Evolutionary conservation across 2,797 vertebrate genomes (phyloP).

Genomic region (Gallinago stenura): DNA sequence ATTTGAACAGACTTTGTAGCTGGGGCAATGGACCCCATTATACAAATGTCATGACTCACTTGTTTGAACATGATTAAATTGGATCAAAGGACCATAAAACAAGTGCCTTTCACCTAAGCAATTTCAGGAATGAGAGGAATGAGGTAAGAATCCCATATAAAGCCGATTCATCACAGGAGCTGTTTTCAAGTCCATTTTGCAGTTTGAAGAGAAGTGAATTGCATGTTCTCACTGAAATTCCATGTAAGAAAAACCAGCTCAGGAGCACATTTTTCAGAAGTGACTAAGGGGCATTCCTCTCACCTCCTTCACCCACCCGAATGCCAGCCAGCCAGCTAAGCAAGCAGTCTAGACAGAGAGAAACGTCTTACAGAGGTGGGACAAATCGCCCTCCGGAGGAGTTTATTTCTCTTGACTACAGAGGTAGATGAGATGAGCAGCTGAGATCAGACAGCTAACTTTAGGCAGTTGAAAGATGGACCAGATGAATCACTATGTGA

Average conservation of each 20-base stretch:
- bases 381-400: conserved; percentile 23
- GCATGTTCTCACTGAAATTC: conserved; percentile 17
- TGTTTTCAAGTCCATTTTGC: conserved; percentile 28
- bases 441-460: neutral
- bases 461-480: neutral
- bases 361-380: neutral
- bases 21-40: conserved; percentile 50
- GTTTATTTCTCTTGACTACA: conserved; percentile 33
- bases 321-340: conserved; percentile 46
- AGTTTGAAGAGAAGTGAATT: conserved; percentile 41
- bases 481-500: conserved; percentile 53
- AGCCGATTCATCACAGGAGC: conserved; percentile 30
- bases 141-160: conserved; percentile 29
- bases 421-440: conserved; percentile 36
- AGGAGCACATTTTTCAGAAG: conserved; percentile 55
- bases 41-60: conserved; percentile 60
- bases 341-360: conserved; percentile 21
- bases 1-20: conserved; percentile 40
- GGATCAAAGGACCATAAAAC: conserved; percentile 52
- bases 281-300: conserved; percentile 67
- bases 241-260: conserved; percentile 36
- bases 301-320: conserved; percentile 55
- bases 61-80: conserved; percentile 52
- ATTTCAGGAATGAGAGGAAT: conserved; percentile 66
- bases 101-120: conserved; percentile 66